Conservation (phyloP, 2,797 vertebrate genomes). For the Sebastes ruberrimus region DNA sequence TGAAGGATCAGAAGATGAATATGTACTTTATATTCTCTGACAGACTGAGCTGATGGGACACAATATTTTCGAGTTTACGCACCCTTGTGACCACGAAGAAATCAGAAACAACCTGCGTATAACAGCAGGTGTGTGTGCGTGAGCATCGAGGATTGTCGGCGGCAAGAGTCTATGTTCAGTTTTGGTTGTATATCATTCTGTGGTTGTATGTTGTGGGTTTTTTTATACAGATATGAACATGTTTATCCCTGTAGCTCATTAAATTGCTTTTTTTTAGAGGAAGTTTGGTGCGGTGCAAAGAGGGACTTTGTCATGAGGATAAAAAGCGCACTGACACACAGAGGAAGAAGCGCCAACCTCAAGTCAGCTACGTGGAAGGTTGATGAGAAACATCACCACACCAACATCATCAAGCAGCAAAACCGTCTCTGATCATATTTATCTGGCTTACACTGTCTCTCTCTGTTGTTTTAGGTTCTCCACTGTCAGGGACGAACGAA, state of each 20-base stretch:
- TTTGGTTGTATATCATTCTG: neutral
- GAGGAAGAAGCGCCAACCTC: conserved; percentile 92
- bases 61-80: conserved; percentile 94
- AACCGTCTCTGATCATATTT: neutral
- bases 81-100: conserved; percentile 96
- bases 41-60: conserved; percentile 97
- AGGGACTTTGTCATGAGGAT: conserved; percentile 94
- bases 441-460: neutral
- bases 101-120: conserved; percentile 78
- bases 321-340: conserved; percentile 92
- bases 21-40: neutral
- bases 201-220: accelerated
- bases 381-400: neutral
- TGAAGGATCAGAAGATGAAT: neutral
- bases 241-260: neutral
- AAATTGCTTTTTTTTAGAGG: conserved; percentile 26
- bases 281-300: conserved; percentile 60
- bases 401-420: neutral
- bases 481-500: conserved; percentile 92
- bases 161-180: neutral
- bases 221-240: neutral
- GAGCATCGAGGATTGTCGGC: neutral
- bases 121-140: conserved; percentile 59
- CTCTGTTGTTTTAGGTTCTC: conserved; percentile 84
- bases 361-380: conserved; percentile 98